A percentile compares a stretch with the other conserved stretches of the same genome.
These are phyloP conservation scores for Cottoperca gobio DNA, from an alignment of 2,797 vertebrate species.

Conservation along the genomic window DNA sequence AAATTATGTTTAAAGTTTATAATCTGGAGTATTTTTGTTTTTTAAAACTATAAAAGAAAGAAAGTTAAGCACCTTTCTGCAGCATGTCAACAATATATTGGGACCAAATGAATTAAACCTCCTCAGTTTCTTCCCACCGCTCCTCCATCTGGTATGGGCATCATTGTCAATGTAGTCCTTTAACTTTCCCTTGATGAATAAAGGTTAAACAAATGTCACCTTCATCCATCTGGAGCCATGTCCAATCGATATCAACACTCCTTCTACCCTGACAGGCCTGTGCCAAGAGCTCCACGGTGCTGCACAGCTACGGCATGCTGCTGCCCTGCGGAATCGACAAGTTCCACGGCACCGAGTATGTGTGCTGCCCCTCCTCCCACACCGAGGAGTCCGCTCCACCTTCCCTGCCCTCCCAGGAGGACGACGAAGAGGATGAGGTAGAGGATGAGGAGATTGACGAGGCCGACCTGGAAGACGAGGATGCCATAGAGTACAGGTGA, in stretches of 20 bases:
- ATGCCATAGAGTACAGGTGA: conserved; percentile 76
- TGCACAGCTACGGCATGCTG: conserved; percentile 97
- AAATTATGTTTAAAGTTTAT: background rate
- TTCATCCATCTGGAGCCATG: background rate
- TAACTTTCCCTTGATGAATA: background rate
- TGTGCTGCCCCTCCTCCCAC: conserved; percentile 92
- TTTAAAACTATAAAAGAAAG: no score
- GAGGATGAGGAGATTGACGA: conserved; percentile 86
- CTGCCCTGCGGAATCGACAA: conserved; percentile 94
- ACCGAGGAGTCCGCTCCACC: conserved; percentile 69
- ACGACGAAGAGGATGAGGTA: conserved; percentile 85
- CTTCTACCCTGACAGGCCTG: conserved; percentile 87
- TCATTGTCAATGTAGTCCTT: background rate
- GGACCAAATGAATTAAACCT: background rate
- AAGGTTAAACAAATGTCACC: conserved; percentile 18
- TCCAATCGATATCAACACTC: background rate
- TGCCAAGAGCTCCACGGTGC: conserved; percentile 87
- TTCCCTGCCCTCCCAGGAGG: conserved; percentile 75
- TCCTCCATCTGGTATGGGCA: background rate
- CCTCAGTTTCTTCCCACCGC: background rate
- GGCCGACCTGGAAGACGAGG: conserved; percentile 70
- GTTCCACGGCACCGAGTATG: conserved; percentile 96
- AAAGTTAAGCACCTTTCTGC: no score
- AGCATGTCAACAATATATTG: background rate
- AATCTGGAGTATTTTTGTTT: background rate